Conservation (phyloP, 2,888 invertebrate genomes). For the Ypsolopha sequella region DNA sequence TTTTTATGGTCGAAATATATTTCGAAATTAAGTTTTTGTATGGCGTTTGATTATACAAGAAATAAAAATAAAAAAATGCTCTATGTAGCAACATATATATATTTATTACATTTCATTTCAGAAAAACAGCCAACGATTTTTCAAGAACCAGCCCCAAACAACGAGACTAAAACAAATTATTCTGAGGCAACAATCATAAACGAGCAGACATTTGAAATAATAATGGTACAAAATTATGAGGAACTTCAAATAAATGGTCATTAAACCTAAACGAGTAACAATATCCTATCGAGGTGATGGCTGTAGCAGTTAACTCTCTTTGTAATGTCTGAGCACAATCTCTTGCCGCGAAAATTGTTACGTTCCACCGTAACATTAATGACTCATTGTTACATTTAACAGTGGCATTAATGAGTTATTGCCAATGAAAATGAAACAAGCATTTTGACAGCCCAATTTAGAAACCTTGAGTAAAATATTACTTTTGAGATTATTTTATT, state of each 20-base stretch:
- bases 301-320: slow-evolving; percentile 53
- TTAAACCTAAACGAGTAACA: slow-evolving; percentile 64
- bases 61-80: too few species aligned
- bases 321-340: slow-evolving; percentile 60
- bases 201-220: slow-evolving; percentile 45
- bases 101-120: too few species aligned
- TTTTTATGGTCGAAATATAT: too few species aligned
- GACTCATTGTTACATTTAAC: slow-evolving; percentile 57
- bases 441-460: slow-evolving; percentile 24
- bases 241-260: slow-evolving; percentile 53
- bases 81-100: too few species aligned
- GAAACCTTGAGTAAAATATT: too few species aligned
- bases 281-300: slow-evolving; percentile 60
- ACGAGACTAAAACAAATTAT: slow-evolving; percentile 45
- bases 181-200: slow-evolving; percentile 38
- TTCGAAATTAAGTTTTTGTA: too few species aligned
- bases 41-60: too few species aligned
- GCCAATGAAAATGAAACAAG: slow-evolving; percentile 51
- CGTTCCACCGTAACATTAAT: slow-evolving; percentile 57
- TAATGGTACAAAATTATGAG: slow-evolving; percentile 56
- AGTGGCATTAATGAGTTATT: slow-evolving; percentile 57
- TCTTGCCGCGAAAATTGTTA: slow-evolving; percentile 52
- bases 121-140: slow-evolving; percentile 6
- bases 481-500: too few species aligned
- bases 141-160: slow-evolving; percentile 26